Conservation (phyloP, 2,113 vertebrate genomes). For the Prunella fulvescens region DNA sequence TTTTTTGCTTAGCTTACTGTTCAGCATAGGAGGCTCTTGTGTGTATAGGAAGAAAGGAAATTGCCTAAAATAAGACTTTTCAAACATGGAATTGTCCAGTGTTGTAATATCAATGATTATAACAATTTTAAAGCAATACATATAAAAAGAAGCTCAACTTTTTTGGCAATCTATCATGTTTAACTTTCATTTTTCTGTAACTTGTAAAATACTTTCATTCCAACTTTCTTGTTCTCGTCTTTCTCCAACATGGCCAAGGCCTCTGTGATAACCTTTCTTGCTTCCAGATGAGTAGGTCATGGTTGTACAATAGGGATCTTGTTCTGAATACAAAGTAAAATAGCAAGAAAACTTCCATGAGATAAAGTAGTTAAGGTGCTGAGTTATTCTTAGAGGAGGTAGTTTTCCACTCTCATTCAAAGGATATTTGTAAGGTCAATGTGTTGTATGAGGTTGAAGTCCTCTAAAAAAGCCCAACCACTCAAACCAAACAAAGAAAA, state of each 20-base stretch:
- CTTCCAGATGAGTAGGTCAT: neutral
- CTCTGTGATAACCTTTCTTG: neutral
- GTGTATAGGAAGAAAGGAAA: neutral
- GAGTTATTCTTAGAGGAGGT: neutral
- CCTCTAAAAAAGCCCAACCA: neutral
- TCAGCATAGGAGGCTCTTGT: neutral
- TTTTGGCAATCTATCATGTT: fast-evolving
- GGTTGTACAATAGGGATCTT: neutral
- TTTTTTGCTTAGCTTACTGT: neutral
- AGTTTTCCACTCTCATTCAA: neutral
- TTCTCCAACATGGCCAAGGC: neutral
- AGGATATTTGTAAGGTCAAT: neutral
- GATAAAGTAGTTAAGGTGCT: neutral
- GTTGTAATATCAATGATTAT: neutral
- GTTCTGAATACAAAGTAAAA: neutral
- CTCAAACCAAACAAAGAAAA: neutral
- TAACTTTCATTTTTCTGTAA: neutral
- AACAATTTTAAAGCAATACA: neutral
- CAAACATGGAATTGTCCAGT: neutral
- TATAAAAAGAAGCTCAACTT: neutral
- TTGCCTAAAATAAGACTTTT: neutral
- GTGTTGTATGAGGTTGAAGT: neutral
- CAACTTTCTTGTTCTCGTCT: neutral
- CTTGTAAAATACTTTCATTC: neutral
- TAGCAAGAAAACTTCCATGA: neutral